phyloP scores from a whole-genome alignment of 2,113 vertebrate genomes.

The Solea solea region DNA sequence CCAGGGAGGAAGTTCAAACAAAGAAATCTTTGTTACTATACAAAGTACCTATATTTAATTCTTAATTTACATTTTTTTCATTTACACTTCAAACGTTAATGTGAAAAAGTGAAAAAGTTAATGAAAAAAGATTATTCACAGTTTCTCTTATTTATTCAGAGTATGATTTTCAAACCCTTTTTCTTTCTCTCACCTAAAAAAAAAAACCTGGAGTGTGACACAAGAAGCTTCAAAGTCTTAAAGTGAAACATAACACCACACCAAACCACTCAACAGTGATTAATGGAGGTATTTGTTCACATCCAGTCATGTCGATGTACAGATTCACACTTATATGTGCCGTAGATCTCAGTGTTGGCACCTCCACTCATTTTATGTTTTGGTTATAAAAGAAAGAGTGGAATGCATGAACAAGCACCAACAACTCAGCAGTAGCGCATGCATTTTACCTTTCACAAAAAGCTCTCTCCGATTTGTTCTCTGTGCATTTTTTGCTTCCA shows the following conservation, averaged over 20 bases:
- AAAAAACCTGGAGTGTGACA: constrained; percentile 17
- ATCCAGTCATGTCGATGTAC: background rate
- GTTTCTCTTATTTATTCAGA: background rate
- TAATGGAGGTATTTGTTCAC: background rate
- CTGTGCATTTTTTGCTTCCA: background rate
- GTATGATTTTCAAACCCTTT: background rate
- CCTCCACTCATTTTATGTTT: background rate
- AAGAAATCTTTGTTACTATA: too few species aligned
- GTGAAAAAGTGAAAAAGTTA: too few species aligned
- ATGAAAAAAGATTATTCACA: too few species aligned
- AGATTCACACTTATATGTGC: constrained; percentile 1
- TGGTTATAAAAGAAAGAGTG: background rate
- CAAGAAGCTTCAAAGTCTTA: constrained; percentile 3
- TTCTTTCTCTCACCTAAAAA: background rate
- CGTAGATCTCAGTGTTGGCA: background rate
- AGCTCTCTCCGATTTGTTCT: background rate
- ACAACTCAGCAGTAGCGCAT: background rate
- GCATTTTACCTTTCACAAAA: background rate
- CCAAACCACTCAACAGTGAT: constrained; percentile 1
- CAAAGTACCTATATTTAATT: too few species aligned
- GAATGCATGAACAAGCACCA: background rate
- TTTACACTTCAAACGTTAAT: background rate
- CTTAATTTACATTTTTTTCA: background rate
- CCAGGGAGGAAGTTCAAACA: too few species aligned
- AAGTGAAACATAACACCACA: constrained; percentile 18